These are phyloP conservation scores for Diploptera punctata DNA, from an alignment of 2,888 invertebrate genomes.

Conservation along the genomic window DNA sequence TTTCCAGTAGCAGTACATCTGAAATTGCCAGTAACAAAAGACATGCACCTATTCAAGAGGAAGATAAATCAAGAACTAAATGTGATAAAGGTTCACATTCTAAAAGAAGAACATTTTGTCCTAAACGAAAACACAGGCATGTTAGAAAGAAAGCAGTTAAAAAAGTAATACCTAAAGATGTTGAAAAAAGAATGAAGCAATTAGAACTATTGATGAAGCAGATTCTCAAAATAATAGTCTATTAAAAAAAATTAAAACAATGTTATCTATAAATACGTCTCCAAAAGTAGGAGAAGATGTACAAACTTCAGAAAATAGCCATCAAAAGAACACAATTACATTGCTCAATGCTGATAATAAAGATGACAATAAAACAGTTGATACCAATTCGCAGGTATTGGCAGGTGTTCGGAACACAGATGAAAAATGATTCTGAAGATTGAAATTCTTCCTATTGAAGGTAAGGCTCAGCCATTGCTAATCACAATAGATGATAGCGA, in stretches of 20 bases:
- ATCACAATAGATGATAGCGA: slow-evolving; percentile 30
- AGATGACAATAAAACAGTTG: too few species aligned
- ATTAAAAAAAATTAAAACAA: not conserved
- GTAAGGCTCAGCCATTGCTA: not conserved
- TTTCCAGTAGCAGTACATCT: not conserved
- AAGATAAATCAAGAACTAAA: not conserved
- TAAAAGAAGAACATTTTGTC: not conserved
- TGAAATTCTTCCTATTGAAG: not conserved
- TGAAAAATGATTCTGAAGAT: not conserved
- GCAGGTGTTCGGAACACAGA: too few species aligned
- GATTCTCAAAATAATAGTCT: too few species aligned
- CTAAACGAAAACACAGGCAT: slow-evolving; percentile 13
- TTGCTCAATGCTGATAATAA: too few species aligned
- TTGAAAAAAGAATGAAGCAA: not conserved
- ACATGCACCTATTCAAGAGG: not conserved
- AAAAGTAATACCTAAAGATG: not conserved
- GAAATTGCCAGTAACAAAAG: not conserved
- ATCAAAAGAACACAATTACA: too few species aligned
- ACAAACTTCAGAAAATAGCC: too few species aligned
- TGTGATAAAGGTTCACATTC: slow-evolving; percentile 8
- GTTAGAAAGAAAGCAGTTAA: not conserved
- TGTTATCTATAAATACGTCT: not conserved
- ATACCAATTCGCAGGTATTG: too few species aligned
- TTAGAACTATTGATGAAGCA: too few species aligned
- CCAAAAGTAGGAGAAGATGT: too few species aligned